Percentiles rank a stretch among this genome's conserved stretches.
Conservation (phyloP, 2,113 vertebrate genomes). For the Urocynchramus pylzowi region DNA sequence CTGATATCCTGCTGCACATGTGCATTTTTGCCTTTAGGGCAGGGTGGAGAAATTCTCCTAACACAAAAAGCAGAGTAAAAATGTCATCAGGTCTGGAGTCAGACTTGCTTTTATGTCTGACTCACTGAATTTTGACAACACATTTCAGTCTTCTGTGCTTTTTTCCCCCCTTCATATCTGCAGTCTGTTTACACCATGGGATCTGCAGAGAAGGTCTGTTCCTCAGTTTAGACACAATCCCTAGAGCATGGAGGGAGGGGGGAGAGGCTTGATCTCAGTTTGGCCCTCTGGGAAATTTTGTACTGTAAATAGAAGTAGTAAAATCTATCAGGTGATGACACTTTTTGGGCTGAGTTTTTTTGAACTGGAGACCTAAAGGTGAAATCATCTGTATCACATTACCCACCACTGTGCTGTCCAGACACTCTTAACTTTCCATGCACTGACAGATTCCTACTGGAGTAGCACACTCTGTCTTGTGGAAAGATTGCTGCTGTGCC, state of each 20-base stretch:
- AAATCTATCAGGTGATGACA: slow-evolving; percentile 61
- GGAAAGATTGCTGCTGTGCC: background rate
- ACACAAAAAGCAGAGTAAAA: background rate
- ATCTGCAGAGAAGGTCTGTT: background rate
- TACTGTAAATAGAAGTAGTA: slow-evolving; percentile 39
- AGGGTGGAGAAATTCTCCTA: background rate
- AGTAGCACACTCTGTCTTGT: background rate
- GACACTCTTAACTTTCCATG: background rate
- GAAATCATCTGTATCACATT: slow-evolving; percentile 57
- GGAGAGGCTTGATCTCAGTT: background rate
- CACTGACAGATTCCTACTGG: slow-evolving; percentile 8
- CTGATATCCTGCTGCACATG: background rate
- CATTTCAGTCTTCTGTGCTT: background rate
- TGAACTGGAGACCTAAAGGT: slow-evolving; percentile 55
- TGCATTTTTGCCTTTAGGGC: background rate
- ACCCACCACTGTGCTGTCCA: slow-evolving; percentile 9
- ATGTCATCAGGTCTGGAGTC: background rate
- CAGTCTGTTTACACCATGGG: background rate
- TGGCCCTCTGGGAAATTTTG: slow-evolving; percentile 4
- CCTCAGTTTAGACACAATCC: background rate
- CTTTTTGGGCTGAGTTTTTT: slow-evolving; percentile 53
- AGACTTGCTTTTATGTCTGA: background rate
- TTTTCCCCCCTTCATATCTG: background rate
- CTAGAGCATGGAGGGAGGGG: background rate
- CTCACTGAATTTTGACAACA: background rate